These are phyloP conservation scores for Leptinotarsa undecemlineata DNA, from an alignment of 1,140 invertebrate species.

Conservation along the genomic window DNA sequence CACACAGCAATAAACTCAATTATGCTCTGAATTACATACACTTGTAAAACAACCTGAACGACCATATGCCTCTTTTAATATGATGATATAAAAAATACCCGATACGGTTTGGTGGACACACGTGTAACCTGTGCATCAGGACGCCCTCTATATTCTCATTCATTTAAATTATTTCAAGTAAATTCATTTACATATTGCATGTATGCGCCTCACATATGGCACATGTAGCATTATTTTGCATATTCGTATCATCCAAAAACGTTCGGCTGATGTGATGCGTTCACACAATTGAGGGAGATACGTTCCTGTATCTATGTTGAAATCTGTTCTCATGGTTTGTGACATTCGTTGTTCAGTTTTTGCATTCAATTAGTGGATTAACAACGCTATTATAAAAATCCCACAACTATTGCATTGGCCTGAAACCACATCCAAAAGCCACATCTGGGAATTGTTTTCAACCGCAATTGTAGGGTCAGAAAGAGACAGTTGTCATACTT, in stretches of 20 bases:
- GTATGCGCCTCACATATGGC: conserved; percentile 22
- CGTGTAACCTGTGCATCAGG: conserved; percentile 23
- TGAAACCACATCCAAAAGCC: too few species aligned
- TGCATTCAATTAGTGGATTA: background rate
- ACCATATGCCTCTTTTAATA: conserved; percentile 21
- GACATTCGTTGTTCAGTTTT: background rate
- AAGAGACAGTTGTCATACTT: too few species aligned
- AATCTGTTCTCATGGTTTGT: conserved; percentile 5
- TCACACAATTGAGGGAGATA: background rate
- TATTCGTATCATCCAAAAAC: conserved; percentile 15
- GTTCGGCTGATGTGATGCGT: background rate
- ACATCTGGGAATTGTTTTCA: too few species aligned
- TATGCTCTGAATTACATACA: conserved; percentile 12
- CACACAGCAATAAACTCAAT: conserved; percentile 18
- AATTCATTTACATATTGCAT: conserved; percentile 25
- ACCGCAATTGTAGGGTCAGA: too few species aligned
- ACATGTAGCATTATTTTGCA: conserved; percentile 20
- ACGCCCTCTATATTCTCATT: conserved; percentile 24
- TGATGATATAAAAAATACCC: conserved; percentile 17
- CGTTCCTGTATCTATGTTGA: background rate
- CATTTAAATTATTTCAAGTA: conserved; percentile 20
- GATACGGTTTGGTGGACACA: conserved; percentile 16
- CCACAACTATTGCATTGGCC: too few species aligned
- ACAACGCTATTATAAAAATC: background rate
- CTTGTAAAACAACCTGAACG: conserved; percentile 22